Conservation (phyloP, 2,113 vertebrate genomes). For the Thalassoma bifasciatum region DNA sequence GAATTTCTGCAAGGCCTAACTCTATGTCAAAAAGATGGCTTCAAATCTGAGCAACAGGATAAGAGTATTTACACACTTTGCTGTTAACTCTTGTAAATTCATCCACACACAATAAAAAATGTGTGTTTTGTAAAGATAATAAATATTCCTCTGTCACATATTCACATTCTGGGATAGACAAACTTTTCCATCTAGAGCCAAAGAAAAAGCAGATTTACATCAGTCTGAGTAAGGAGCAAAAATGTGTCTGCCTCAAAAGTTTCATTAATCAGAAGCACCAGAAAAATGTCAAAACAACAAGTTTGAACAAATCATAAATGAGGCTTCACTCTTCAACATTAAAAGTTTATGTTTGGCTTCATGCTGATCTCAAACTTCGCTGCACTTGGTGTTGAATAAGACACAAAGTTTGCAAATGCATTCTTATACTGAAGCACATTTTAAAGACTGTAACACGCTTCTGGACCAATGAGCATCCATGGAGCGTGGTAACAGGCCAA, state of each 20-base stretch:
- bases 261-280: neutral
- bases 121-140: too few relatives aligned
- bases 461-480: conserved; percentile 73
- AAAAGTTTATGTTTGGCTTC: conserved; percentile 10
- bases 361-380: neutral
- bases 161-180: too few relatives aligned
- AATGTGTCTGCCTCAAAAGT: neutral
- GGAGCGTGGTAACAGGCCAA: conserved; percentile 46
- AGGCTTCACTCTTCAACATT: neutral
- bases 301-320: neutral
- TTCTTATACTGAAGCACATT: neutral
- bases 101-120: too few relatives aligned
- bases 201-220: too few relatives aligned
- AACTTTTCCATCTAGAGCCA: too few relatives aligned
- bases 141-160: too few relatives aligned
- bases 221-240: neutral
- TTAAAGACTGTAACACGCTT: conserved; percentile 35
- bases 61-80: too few relatives aligned
- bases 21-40: too few relatives aligned
- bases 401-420: neutral
- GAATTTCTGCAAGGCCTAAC: too few relatives aligned
- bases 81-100: too few relatives aligned
- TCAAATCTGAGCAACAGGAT: too few relatives aligned
- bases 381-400: conserved; percentile 32
- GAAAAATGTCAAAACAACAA: neutral